These are phyloP conservation scores for Amphipoea oculea DNA, from an alignment of 2,888 invertebrate species.

Conservation along the genomic window DNA sequence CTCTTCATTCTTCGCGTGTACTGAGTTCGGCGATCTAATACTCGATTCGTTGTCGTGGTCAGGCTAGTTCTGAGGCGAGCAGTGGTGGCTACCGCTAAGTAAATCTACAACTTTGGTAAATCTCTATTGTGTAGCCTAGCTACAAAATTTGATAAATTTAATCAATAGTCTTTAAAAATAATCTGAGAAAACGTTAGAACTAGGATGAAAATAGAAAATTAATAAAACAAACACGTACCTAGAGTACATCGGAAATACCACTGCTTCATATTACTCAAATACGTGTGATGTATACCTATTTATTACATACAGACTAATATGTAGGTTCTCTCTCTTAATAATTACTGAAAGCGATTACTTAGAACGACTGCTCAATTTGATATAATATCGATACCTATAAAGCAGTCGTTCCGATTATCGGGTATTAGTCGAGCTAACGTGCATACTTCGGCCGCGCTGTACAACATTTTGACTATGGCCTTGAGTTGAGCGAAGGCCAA, in stretches of 20 bases:
- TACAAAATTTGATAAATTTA: constrained; percentile 14
- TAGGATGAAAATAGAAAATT: background rate
- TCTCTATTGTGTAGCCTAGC: background rate
- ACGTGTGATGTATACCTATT: constrained; percentile 3
- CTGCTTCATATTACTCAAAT: background rate
- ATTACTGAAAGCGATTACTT: constrained; percentile 29
- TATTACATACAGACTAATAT: constrained; percentile 1
- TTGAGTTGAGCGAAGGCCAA: constrained; percentile 50
- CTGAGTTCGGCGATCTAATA: too few species aligned
- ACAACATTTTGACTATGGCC: constrained; percentile 46
- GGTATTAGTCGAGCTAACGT: constrained; percentile 17
- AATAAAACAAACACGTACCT: constrained; percentile 12
- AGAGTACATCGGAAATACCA: background rate
- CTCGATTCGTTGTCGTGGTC: background rate
- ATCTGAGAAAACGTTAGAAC: background rate
- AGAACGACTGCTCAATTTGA: constrained; percentile 37
- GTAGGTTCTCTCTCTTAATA: constrained; percentile 7
- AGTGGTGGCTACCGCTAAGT: background rate
- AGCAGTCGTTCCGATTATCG: constrained; percentile 35
- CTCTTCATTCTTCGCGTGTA: background rate
- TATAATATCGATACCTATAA: constrained; percentile 35
- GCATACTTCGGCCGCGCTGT: constrained; percentile 9
- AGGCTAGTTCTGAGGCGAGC: background rate
- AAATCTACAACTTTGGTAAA: background rate
- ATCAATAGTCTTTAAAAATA: background rate